Percentiles rank a stretch among this genome's conserved stretches.
These are phyloP conservation scores for Cebidichthys violaceus DNA, from an alignment of 2,113 vertebrate genomes.

Conservation along the genomic window DNA sequence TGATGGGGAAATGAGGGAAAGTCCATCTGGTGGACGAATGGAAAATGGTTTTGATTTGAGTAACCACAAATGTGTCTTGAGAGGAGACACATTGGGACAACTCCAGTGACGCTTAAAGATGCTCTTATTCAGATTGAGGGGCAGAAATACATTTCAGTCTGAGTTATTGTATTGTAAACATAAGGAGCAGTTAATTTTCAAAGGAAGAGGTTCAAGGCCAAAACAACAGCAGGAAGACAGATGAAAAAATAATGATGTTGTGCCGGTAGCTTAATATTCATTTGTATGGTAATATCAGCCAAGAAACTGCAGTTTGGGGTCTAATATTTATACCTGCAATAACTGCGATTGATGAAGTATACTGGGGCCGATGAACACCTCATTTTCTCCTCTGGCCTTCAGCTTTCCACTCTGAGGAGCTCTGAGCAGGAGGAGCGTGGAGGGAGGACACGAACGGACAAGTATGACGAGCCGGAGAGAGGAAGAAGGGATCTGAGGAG, in stretches of 20 bases:
- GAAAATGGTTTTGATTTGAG: no score
- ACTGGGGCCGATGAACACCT: not conserved
- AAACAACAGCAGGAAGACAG: not conserved
- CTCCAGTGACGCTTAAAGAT: not conserved
- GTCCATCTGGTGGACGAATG: no score
- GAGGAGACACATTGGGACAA: not conserved
- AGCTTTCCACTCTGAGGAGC: conserved; percentile 77
- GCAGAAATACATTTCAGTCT: not conserved
- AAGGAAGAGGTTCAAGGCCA: conserved; percentile 12
- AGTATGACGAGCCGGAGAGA: not conserved
- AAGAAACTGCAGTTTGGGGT: not conserved
- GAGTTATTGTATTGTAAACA: not conserved
- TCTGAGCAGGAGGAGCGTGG: conserved; percentile 42
- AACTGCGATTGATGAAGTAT: conserved; percentile 1
- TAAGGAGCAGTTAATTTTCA: not conserved
- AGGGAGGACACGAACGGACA: not conserved
- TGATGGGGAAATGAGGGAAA: no score
- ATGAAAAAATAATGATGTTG: not conserved
- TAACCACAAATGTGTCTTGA: not conserved
- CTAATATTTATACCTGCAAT: conserved; percentile 1
- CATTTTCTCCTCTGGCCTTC: conserved; percentile 9
- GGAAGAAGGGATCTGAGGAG: conserved; percentile 2
- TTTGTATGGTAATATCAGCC: not conserved
- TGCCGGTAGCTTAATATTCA: not conserved
- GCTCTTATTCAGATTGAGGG: conserved; percentile 17